These are phyloP conservation scores for Tyto alba DNA, from an alignment of 2,113 vertebrate species.

Conservation along the genomic window DNA sequence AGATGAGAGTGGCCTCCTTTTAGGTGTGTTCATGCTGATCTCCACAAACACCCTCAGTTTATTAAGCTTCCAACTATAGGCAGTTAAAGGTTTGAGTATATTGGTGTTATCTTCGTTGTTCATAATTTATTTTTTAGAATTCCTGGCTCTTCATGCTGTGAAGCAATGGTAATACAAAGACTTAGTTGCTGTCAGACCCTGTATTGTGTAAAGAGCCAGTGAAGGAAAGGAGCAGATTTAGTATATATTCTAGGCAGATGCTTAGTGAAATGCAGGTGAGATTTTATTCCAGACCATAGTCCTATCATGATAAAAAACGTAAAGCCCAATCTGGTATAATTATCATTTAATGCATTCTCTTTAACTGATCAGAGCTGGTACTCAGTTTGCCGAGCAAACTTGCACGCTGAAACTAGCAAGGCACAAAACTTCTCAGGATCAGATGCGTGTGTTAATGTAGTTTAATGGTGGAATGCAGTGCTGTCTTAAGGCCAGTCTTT, in stretches of 20 bases:
- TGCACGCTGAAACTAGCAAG: not conserved
- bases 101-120: not conserved
- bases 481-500: not conserved
- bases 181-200: not conserved
- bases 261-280: not conserved
- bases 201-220: not conserved
- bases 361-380: not conserved
- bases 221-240: not conserved
- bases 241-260: not conserved
- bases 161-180: not conserved
- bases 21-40: not conserved
- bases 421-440: not conserved
- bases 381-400: not conserved
- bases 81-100: not conserved
- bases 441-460: not conserved
- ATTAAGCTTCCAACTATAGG: not conserved
- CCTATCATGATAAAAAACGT: not conserved
- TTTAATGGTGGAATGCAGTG: not conserved
- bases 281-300: not conserved
- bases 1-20: constrained; percentile 26
- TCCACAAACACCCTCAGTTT: not conserved
- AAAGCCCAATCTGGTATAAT: not conserved
- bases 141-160: not conserved
- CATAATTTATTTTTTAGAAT: not conserved
- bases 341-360: not conserved